These are phyloP conservation scores for Drosophila phalerata DNA, from an alignment of 2,888 invertebrate genomes.

Conservation along the genomic window DNA sequence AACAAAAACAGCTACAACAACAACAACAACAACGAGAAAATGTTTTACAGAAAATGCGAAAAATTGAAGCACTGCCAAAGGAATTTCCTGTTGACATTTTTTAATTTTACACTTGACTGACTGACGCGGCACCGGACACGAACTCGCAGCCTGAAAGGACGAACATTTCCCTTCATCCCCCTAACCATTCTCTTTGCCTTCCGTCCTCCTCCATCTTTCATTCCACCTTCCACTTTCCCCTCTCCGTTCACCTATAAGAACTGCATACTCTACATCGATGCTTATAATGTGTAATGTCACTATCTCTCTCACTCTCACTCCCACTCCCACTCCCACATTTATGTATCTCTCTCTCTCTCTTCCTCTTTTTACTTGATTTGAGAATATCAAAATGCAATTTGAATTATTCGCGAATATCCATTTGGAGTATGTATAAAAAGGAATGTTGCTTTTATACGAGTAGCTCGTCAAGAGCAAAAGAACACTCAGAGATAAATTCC, in stretches of 20 bases:
- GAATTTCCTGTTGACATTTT: constrained; percentile 82
- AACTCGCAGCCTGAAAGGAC: constrained; percentile 17
- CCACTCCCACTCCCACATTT: neutral
- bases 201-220: neutral
- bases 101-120: constrained; percentile 83
- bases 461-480: neutral
- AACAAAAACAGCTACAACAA: neutral
- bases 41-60: constrained; percentile 55
- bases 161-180: neutral
- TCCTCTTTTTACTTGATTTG: constrained; percentile 24
- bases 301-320: neutral
- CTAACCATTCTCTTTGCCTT: neutral
- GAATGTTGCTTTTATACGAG: neutral
- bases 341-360: neutral
- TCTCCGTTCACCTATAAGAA: constrained; percentile 2
- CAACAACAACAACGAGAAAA: constrained; percentile 21
- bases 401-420: constrained; percentile 10
- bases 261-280: constrained; percentile 16
- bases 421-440: neutral
- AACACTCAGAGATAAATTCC: neutral
- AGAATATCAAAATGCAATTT: constrained; percentile 37
- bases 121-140: constrained; percentile 50
- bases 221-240: neutral
- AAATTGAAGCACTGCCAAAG: constrained; percentile 75
- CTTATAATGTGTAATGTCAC: constrained; percentile 44